Percentiles rank a stretch among this genome's conserved stretches.
Conservation (phyloP, 2,797 vertebrate species). For the Micropoecilia bifurca region DNA sequence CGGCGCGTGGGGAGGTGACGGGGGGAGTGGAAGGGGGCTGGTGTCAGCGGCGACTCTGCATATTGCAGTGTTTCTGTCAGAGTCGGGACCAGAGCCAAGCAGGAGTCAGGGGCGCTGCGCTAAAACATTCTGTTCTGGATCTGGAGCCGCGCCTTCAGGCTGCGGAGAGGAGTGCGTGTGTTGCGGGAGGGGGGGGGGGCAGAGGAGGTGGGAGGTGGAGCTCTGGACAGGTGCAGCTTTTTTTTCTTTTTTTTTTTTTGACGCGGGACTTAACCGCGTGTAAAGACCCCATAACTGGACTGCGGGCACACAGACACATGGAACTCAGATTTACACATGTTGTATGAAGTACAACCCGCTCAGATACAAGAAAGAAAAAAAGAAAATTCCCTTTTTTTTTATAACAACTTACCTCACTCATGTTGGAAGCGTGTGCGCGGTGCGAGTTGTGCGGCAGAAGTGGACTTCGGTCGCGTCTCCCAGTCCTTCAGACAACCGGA, state of each 20-base stretch:
- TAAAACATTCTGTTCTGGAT: constrained; percentile 35
- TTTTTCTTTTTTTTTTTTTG: constrained; percentile 3
- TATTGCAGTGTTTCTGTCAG: constrained; percentile 56
- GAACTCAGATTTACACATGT: neutral
- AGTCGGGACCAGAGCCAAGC: constrained; percentile 63
- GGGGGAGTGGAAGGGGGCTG: constrained; percentile 9
- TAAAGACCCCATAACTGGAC: neutral
- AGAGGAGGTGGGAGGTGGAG: neutral
- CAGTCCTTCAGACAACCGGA: constrained; percentile 9
- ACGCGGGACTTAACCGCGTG: neutral
- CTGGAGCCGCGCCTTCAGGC: constrained; percentile 36
- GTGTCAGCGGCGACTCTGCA: constrained; percentile 41
- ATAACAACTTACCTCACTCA: constrained; percentile 79
- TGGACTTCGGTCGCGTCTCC: constrained; percentile 49
- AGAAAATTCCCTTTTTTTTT: too few species aligned
- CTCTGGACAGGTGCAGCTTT: constrained; percentile 5
- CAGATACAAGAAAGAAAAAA: neutral
- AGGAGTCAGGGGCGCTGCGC: constrained; percentile 46
- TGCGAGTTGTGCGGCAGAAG: constrained; percentile 61
- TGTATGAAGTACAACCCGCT: neutral
- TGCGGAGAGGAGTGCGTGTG: neutral
- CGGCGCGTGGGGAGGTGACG: constrained; percentile 10
- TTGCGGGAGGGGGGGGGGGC: neutral
- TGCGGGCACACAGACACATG: neutral
- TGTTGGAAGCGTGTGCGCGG: constrained; percentile 60